phyloP scores from a whole-genome alignment of 1,140 invertebrate genomes.

The Ladona fulva region DNA sequence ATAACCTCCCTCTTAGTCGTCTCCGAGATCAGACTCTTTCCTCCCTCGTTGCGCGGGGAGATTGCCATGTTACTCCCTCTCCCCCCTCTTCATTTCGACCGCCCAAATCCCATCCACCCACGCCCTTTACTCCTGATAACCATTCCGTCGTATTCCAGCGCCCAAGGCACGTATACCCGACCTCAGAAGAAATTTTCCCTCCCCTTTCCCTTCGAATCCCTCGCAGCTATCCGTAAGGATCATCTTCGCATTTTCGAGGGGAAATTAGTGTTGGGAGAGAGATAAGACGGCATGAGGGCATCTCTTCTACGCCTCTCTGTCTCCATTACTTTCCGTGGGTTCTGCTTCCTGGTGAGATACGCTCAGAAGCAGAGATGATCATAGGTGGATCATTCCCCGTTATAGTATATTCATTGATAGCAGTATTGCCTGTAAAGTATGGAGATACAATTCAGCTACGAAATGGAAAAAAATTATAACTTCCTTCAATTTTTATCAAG shows the following conservation, averaged over 20 bases:
- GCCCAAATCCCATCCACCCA: not conserved
- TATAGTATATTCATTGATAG: no score
- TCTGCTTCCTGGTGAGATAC: no score
- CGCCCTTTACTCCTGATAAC: not conserved
- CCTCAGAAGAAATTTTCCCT: not conserved
- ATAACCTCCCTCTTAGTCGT: not conserved
- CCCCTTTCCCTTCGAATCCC: not conserved
- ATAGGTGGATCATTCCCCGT: no score
- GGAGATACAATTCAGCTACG: no score
- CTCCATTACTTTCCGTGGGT: no score
- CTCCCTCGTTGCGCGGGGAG: slow-evolving; percentile 7
- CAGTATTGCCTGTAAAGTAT: no score
- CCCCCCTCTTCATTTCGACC: not conserved
- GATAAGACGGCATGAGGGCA: not conserved
- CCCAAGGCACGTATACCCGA: slow-evolving; percentile 1
- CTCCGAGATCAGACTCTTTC: not conserved
- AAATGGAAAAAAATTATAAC: no score
- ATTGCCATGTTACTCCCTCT: not conserved
- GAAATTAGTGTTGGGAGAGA: not conserved
- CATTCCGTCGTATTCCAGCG: not conserved
- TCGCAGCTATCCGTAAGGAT: not conserved
- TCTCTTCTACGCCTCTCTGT: no score
- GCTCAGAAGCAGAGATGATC: no score
- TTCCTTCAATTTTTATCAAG: no score
- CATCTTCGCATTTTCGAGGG: not conserved